These are phyloP conservation scores for cattle (Bos taurus) DNA, from an alignment of 2,113 vertebrate species.

Conservation along the genomic window ARS-UCD2.0 NC_037342.1:5898501-5899000, in stretches of 20 bases:
- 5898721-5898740: accelerated
- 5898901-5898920: background rate
- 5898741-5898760: background rate
- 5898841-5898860: background rate
- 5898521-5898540: background rate
- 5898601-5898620: background rate
- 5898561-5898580: background rate
- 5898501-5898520: background rate
- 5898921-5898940: background rate
- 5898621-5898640: background rate
- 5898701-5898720: background rate
- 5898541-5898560: background rate
- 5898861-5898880: background rate
- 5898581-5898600: background rate
- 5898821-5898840: background rate
- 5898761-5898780: background rate
- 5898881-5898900: background rate
- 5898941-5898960: background rate
- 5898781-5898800: background rate
- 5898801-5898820: background rate
- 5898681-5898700: background rate
- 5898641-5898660: background rate
- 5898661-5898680: background rate
- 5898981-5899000: background rate
- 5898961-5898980: background rate